A percentile compares a stretch with the other conserved stretches of the same genome.
Conservation (phyloP, 2,888 invertebrate species). For the Phrixothrix hirtus region DNA sequence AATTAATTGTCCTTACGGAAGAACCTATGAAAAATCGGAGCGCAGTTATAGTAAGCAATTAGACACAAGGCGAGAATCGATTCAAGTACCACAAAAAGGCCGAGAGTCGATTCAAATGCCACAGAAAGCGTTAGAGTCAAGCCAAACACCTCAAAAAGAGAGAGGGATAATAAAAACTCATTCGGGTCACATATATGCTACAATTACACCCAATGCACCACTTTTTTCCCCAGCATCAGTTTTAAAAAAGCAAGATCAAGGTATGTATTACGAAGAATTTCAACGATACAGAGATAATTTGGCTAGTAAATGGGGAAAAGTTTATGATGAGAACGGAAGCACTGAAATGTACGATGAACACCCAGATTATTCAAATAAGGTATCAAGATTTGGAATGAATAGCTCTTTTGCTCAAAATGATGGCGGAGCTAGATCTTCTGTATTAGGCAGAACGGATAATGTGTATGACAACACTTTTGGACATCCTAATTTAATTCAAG, state of each 20-base stretch:
- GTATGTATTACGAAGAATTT: constrained; percentile 25
- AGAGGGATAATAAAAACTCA: constrained; percentile 49
- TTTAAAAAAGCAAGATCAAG: constrained; percentile 17
- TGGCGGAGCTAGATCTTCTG: background rate
- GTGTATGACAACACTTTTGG: background rate
- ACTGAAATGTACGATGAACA: too few species aligned
- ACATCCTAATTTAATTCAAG: background rate
- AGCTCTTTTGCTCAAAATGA: background rate
- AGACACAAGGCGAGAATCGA: too few species aligned
- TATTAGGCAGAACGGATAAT: background rate
- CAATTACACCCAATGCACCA: constrained; percentile 38
- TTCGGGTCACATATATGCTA: constrained; percentile 47
- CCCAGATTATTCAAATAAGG: background rate
- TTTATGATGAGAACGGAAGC: background rate
- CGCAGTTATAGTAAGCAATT: background rate
- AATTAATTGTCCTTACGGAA: constrained; percentile 43
- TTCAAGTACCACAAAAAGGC: background rate
- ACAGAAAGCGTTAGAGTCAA: background rate
- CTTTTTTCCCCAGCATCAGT: constrained; percentile 8
- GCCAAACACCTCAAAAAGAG: constrained; percentile 29
- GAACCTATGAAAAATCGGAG: constrained; percentile 16
- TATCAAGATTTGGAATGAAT: background rate
- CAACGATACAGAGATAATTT: constrained; percentile 29
- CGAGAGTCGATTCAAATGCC: background rate
- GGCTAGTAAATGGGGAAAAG: constrained; percentile 23